Percentiles rank a stretch among this genome's conserved stretches.
These are phyloP conservation scores for Manis javanica DNA, from an alignment of 2,797 vertebrate genomes.

Conservation along the genomic window DNA sequence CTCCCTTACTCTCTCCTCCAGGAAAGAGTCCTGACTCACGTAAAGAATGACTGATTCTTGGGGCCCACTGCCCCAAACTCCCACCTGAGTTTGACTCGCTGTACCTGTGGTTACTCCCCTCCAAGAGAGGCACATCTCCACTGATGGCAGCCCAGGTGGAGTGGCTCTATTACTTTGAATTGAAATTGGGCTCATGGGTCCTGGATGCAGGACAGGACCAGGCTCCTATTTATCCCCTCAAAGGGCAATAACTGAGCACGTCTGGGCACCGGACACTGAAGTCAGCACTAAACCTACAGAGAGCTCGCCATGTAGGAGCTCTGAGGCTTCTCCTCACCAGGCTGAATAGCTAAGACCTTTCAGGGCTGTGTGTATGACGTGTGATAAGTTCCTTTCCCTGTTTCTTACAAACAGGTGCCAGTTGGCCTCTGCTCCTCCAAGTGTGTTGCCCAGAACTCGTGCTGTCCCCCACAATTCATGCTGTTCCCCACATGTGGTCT, in stretches of 20 bases:
- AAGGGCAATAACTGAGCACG: background rate
- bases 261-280: background rate
- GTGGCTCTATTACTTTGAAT: background rate
- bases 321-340: background rate
- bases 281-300: no score
- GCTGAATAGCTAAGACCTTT: background rate
- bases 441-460: background rate
- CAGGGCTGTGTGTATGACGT: fast-evolving
- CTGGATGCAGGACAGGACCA: background rate
- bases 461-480: background rate
- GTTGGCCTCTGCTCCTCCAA: background rate
- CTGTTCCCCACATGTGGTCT: background rate
- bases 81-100: background rate
- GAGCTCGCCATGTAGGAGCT: background rate
- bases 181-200: background rate
- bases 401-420: background rate
- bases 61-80: no score
- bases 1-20: background rate
- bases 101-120: background rate
- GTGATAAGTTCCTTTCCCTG: background rate
- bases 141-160: background rate
- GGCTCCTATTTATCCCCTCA: background rate
- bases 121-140: no score
- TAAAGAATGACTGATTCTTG: background rate
- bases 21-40: background rate